Base-by-base conservation (phyloP, 2,113 vertebrate genomes). In the Lagopus muta region DNA sequence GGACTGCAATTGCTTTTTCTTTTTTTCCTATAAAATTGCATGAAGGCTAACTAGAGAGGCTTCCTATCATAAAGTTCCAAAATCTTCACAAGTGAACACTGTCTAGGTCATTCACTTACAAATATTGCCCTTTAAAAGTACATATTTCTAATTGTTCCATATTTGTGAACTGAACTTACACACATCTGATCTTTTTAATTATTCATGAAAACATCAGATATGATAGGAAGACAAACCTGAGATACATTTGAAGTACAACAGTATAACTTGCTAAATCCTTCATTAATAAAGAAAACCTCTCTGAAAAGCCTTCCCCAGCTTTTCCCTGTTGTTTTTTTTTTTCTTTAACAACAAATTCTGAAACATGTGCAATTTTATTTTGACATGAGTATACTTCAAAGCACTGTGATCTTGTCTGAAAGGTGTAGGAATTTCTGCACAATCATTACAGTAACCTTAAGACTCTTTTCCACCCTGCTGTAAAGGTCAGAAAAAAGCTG, bases 201-300 rank as follows among this genome's bases (percentile, higher is more conserved):
- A 92, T 93, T 97, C 94, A 92, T 73, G 91, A 95, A 98, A 97
- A 97, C 93, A 96, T 81, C 94, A 98, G 98, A 98, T 97, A 98
- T 98, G 98, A 98, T 97, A 99, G 99, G 99, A 99, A 99, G 99
- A 99, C 99, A 93, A 98, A 98, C 98, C 98, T 99, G 98, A 99
- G 98, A 98, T 98, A 98, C 98, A 98, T 98, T 98, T 98, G 98
- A 98, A 98, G 98, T 97, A 97, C 97, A 97, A 98, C 96, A 98
- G 98, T 94, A 93, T 97, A 97, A 97, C 97, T 97, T 97, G 97
- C 97, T 97, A 96, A 95, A 96, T 94, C 97, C 97, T 98, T 97
- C 97, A 95, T 96, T 94, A 96, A 96, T 79, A 96, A 93, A 94
- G 95, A 92, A 97, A 97, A 95, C 97, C 97, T 98, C 98, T 98